Evolutionary conservation across 2,113 vertebrate genomes (phyloP).

Genomic region (Ia io): DNA sequence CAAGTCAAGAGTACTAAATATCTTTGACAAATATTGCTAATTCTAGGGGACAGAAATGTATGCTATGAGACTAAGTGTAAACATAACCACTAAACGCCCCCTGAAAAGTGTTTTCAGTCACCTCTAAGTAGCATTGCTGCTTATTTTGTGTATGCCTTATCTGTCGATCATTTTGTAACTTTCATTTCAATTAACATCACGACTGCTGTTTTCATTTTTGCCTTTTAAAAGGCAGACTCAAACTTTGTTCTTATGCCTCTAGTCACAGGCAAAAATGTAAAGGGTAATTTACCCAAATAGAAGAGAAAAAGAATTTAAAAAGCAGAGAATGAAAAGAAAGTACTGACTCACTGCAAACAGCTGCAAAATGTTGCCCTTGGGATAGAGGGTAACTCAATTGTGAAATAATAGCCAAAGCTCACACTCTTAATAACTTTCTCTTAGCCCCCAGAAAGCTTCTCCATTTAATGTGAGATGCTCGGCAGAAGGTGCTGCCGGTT

Average conservation of each 20-base stretch:
- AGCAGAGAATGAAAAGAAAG: constrained; percentile 36
- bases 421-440: constrained; percentile 58
- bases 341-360: constrained; percentile 61
- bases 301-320: constrained; percentile 49
- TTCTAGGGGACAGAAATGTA: neutral
- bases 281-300: constrained; percentile 51
- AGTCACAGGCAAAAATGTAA: constrained; percentile 58
- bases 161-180: neutral
- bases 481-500: constrained; percentile 64
- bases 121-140: neutral
- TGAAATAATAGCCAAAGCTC: constrained; percentile 65
- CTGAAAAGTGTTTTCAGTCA: neutral
- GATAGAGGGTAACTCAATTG: constrained; percentile 72
- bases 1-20: neutral
- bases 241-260: constrained; percentile 5
- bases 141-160: neutral
- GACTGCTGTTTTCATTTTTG: constrained; percentile 50
- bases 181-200: neutral
- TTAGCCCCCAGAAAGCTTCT: constrained; percentile 62
- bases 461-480: constrained; percentile 49
- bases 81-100: neutral
- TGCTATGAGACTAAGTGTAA: neutral
- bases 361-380: constrained; percentile 69
- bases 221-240: constrained; percentile 50
- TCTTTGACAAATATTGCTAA: neutral